Conservation (phyloP, 2,113 vertebrate species). For the Chaetura pelagica region DNA sequence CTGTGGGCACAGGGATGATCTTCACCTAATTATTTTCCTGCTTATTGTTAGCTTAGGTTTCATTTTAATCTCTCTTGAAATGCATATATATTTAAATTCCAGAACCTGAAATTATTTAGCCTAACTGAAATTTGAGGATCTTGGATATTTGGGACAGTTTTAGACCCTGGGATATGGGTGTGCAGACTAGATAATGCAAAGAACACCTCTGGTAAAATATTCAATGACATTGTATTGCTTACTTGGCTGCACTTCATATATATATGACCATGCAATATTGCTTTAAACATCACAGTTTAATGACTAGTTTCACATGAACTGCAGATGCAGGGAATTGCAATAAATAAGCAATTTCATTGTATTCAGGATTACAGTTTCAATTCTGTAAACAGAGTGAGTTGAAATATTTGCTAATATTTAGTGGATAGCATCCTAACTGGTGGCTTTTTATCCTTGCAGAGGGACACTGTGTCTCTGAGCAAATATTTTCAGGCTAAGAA, state of each 20-base stretch:
- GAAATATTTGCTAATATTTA: not conserved
- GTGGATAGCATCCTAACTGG: not conserved
- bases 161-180: too few relatives aligned
- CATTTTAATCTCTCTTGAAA: not conserved
- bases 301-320: not conserved
- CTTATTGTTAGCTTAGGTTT: not conserved
- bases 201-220: not conserved
- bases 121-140: not conserved
- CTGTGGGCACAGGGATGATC: not conserved
- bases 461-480: not conserved
- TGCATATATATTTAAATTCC: not conserved
- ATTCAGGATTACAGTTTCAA: not conserved
- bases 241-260: not conserved
- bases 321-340: not conserved
- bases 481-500: constrained; percentile 29
- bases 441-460: not conserved
- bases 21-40: not conserved
- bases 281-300: not conserved
- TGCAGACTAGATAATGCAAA: not conserved
- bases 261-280: not conserved
- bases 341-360: not conserved
- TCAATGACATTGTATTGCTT: not conserved
- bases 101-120: not conserved
- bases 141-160: not conserved
- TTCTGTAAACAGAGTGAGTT: not conserved